A percentile compares a stretch with the other conserved stretches of the same genome.
Conservation (phyloP, 2,888 invertebrate species). For the Drosophila gaucha region DNA sequence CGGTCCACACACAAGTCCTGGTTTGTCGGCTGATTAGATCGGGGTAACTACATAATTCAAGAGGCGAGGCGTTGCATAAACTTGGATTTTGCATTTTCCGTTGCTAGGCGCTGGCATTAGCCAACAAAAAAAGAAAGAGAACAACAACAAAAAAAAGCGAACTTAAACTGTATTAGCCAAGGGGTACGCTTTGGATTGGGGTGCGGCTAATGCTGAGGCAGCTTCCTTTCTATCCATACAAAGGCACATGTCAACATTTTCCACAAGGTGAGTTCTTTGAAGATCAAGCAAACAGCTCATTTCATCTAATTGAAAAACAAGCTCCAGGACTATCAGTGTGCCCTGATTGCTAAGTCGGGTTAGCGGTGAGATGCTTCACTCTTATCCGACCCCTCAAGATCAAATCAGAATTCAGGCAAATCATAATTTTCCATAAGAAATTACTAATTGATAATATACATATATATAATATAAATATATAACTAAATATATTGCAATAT, state of each 20-base stretch:
- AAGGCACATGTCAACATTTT: conserved; percentile 62
- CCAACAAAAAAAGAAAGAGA: neutral
- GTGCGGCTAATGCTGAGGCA: conserved; percentile 3
- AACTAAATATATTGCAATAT: no score
- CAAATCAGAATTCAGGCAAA: no score
- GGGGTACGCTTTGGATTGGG: conserved; percentile 1
- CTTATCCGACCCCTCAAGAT: no score
- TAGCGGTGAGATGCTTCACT: no score
- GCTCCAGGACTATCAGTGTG: neutral
- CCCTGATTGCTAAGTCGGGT: neutral
- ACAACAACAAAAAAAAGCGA: neutral
- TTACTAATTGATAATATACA: no score
- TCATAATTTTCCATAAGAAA: no score
- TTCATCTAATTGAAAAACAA: conserved; percentile 23
- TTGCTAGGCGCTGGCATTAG: conserved; percentile 71
- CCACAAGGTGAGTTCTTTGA: conserved; percentile 3
- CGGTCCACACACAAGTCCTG: conserved; percentile 29
- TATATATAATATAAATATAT: no score
- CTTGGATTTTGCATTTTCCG: conserved; percentile 41
- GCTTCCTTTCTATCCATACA: conserved; percentile 14
- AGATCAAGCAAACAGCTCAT: conserved; percentile 16
- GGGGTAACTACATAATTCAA: conserved; percentile 69
- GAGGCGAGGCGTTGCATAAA: conserved; percentile 43
- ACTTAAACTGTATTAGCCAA: conserved; percentile 11
- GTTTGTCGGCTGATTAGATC: conserved; percentile 71